Percentiles rank a stretch among this genome's conserved stretches.
Conservation (phyloP, 2,113 vertebrate genomes). For the Pseudorasbora parva region DNA sequence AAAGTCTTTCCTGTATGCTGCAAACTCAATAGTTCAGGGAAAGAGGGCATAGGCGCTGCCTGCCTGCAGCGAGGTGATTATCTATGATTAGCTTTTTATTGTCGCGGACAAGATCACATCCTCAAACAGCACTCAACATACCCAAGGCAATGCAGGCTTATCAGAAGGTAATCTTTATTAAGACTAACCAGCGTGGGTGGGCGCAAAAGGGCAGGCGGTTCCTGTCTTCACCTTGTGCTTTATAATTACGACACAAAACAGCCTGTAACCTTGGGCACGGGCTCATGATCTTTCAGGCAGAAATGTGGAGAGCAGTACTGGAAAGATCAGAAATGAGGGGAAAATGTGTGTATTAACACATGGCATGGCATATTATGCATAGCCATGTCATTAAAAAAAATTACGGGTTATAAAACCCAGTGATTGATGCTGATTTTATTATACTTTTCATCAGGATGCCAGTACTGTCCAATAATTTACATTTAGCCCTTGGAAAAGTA, state of each 20-base stretch:
- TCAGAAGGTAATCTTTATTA: constrained; percentile 55
- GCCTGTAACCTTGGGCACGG: constrained; percentile 15
- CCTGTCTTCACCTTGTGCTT: constrained; percentile 37
- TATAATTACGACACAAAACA: constrained; percentile 35
- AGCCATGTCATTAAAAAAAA: too few species aligned
- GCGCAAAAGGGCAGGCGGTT: constrained; percentile 33
- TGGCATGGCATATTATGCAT: neutral
- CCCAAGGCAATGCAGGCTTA: constrained; percentile 60
- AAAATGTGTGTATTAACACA: neutral
- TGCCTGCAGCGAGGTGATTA: constrained; percentile 61
- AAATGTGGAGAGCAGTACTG: neutral
- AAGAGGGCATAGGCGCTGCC: neutral
- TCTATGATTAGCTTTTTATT: constrained; percentile 64
- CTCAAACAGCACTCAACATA: constrained; percentile 42
- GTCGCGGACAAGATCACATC: constrained; percentile 45
- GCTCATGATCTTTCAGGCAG: neutral
- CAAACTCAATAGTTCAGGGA: constrained; percentile 40
- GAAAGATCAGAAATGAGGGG: neutral
- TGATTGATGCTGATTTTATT: constrained; percentile 2
- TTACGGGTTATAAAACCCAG: neutral
- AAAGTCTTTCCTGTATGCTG: constrained; percentile 34
- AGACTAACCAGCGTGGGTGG: constrained; percentile 24
- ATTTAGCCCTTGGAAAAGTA: neutral
- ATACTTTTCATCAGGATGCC: constrained; percentile 11
- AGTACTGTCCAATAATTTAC: neutral